phyloP scores from a whole-genome alignment of 2,113 vertebrate genomes.

The Ameiurus melas region DNA sequence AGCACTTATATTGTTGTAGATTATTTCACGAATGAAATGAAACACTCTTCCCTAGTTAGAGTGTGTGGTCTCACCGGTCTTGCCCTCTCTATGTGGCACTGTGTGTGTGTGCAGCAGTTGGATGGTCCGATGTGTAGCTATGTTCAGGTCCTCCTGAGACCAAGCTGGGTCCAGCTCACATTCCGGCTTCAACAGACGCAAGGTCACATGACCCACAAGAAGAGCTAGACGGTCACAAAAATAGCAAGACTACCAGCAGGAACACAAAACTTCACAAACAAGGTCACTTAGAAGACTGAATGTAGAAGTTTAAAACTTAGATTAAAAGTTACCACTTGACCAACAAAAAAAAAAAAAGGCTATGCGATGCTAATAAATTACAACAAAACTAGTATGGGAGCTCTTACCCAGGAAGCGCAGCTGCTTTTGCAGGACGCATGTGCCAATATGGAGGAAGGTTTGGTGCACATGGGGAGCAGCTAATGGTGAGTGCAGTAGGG shows the following conservation, averaged over 20 bases:
- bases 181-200: conserved; percentile 90
- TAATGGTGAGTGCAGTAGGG: conserved; percentile 87
- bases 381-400: not conserved
- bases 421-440: conserved; percentile 83
- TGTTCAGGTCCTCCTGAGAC: conserved; percentile 85
- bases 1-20: not conserved
- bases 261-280: not conserved
- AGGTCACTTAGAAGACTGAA: not conserved
- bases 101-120: conserved; percentile 82
- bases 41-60: not conserved
- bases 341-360: not conserved
- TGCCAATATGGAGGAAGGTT: conserved; percentile 83
- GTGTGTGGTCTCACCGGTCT: conserved; percentile 69
- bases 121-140: conserved; percentile 82
- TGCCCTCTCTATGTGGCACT: conserved; percentile 75
- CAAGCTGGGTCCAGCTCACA: conserved; percentile 87
- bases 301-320: not conserved
- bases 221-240: conserved; percentile 69
- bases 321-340: not conserved
- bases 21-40: not conserved
- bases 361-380: not conserved
- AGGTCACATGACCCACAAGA: conserved; percentile 88
- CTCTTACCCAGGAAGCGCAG: conserved; percentile 83
- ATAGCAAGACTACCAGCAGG: not conserved
- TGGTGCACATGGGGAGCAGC: conserved; percentile 84